Percentiles rank a stretch among this genome's conserved stretches.
Conservation (phyloP, 2,888 invertebrate genomes). For the Sturmia bella region DNA sequence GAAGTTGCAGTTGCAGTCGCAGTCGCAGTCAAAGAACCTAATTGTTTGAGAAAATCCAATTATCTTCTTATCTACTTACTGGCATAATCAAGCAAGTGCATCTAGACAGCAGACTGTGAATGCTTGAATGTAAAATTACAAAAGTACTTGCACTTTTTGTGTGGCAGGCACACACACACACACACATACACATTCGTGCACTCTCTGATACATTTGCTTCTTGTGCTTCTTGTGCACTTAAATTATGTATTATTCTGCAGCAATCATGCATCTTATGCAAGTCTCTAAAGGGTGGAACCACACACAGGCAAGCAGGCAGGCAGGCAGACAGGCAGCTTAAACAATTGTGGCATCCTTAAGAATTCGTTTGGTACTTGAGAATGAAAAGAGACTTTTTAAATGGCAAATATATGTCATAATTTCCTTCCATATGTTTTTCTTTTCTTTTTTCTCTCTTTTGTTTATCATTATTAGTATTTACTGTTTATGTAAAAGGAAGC, state of each 20-base stretch:
- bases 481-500: not conserved
- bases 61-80: slow-evolving; percentile 64
- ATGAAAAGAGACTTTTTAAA: not conserved
- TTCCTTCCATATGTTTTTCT: slow-evolving; percentile 51
- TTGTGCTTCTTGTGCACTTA: not conserved
- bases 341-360: slow-evolving; percentile 38
- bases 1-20: not conserved
- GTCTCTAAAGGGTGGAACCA: slow-evolving; percentile 46
- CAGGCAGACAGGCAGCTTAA: slow-evolving; percentile 60
- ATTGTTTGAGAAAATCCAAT: slow-evolving; percentile 69
- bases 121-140: slow-evolving; percentile 5
- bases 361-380: not conserved
- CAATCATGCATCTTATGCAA: slow-evolving; percentile 9
- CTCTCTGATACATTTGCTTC: no score
- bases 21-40: slow-evolving; percentile 31
- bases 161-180: not conserved
- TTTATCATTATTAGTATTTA: not conserved
- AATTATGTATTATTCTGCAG: slow-evolving; percentile 28
- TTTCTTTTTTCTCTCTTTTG: not conserved
- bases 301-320: no score
- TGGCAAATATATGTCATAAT: slow-evolving; percentile 44
- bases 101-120: slow-evolving; percentile 20
- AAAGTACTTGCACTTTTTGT: slow-evolving; percentile 43
- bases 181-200: not conserved
- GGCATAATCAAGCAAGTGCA: slow-evolving; percentile 46